Conservation (phyloP, 2,113 vertebrate genomes). For the Daphoenositta chrysoptera region DNA sequence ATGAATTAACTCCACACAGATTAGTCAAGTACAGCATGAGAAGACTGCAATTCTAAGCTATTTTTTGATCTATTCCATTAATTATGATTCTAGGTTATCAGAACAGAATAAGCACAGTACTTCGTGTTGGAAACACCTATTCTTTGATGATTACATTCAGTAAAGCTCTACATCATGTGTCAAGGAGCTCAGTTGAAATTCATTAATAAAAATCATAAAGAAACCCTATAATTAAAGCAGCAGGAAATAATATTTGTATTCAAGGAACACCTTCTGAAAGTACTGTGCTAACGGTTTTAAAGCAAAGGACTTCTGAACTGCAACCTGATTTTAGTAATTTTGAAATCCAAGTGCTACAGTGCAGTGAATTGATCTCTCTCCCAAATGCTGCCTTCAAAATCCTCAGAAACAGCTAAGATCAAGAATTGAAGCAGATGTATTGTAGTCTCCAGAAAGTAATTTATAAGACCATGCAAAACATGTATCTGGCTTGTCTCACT, state of each 20-base stretch:
- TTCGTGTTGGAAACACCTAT: constrained; percentile 7
- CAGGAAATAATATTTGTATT: constrained; percentile 36
- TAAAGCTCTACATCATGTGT: constrained; percentile 1
- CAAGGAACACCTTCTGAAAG: constrained; percentile 3
- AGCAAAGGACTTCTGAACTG: constrained; percentile 20
- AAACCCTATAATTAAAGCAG: constrained; percentile 46
- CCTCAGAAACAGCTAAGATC: constrained; percentile 16
- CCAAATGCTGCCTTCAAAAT: constrained; percentile 13
- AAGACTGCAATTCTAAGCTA: not conserved
- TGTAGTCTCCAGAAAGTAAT: constrained; percentile 8
- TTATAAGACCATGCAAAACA: not conserved
- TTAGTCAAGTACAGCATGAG: not conserved
- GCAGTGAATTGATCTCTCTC: constrained; percentile 29
- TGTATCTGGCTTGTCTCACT: not conserved
- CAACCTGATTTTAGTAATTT: constrained; percentile 17
- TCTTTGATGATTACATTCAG: constrained; percentile 36
- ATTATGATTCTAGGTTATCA: not conserved
- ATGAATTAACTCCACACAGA: not conserved
- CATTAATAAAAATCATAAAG: constrained; percentile 28
- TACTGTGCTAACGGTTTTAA: not conserved
- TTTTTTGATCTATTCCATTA: constrained; percentile 10
- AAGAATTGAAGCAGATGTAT: constrained; percentile 6
- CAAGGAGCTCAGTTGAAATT: constrained; percentile 28
- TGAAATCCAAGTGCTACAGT: constrained; percentile 12
- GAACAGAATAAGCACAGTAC: not conserved